phyloP scores from a whole-genome alignment of 2,113 vertebrate species.

The Piaya cayana region DNA sequence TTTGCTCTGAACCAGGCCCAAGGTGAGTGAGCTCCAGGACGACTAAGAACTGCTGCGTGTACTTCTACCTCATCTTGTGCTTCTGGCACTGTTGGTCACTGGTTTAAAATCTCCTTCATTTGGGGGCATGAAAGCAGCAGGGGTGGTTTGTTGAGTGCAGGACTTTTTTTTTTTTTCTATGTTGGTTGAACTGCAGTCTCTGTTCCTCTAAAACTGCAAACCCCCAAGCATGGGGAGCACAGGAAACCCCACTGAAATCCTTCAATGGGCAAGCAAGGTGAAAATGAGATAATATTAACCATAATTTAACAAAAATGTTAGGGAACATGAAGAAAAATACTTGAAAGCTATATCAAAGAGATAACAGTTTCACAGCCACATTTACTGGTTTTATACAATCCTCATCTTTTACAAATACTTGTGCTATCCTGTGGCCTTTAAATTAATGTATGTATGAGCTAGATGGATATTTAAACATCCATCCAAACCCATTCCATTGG shows the following conservation, averaged over 20 bases:
- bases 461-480: not conserved
- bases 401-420: not conserved
- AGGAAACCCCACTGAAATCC: not conserved
- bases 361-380: not conserved
- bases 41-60: not conserved
- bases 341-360: not conserved
- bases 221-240: not conserved
- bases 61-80: not conserved
- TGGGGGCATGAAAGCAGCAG: not conserved
- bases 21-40: not conserved
- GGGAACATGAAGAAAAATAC: not conserved
- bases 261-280: not conserved
- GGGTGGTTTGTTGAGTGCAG: not conserved
- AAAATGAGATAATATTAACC: not conserved
- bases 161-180: not conserved
- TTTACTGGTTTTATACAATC: not conserved
- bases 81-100: not conserved
- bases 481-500: not conserved
- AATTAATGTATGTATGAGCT: not conserved
- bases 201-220: not conserved
- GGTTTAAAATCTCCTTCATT: not conserved
- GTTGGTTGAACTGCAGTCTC: not conserved
- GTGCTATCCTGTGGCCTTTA: not conserved
- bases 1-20: not conserved
- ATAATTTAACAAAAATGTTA: not conserved